Conservation (phyloP, 2,113 vertebrate genomes). For the Seriola aureovittata region DNA sequence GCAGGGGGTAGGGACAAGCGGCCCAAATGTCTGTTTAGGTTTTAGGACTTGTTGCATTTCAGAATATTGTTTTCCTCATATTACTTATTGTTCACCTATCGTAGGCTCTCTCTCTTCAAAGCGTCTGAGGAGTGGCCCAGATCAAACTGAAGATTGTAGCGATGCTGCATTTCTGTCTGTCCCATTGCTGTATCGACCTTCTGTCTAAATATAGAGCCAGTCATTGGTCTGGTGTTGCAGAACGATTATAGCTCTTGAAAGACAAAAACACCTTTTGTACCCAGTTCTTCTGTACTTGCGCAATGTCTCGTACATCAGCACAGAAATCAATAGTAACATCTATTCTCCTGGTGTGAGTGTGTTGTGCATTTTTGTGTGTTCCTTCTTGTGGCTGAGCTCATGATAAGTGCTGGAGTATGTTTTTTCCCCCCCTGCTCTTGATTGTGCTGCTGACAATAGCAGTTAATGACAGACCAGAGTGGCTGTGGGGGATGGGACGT, state of each 20-base stretch:
- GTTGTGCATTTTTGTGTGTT: constrained; percentile 37
- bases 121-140: neutral
- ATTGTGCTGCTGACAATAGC: constrained; percentile 81
- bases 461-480: constrained; percentile 81
- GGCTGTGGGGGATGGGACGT: constrained; percentile 64
- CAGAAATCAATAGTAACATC: constrained; percentile 81
- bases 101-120: neutral
- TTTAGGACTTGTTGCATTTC: neutral
- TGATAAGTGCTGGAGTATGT: constrained; percentile 74
- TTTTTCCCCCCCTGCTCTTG: constrained; percentile 65
- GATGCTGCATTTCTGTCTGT: neutral
- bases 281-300: constrained; percentile 57
- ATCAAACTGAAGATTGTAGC: constrained; percentile 1
- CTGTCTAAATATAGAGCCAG: constrained; percentile 61
- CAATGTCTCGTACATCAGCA: constrained; percentile 71
- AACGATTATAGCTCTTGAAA: constrained; percentile 64
- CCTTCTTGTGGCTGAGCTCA: constrained; percentile 66
- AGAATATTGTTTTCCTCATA: neutral
- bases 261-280: constrained; percentile 77
- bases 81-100: neutral
- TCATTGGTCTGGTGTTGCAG: constrained; percentile 44
- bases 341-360: constrained; percentile 59
- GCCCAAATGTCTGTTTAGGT: neutral
- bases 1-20: neutral
- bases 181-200: constrained; percentile 47